Percentiles rank a stretch among this genome's conserved stretches.
These are phyloP conservation scores for Poliocrania exsul DNA, from an alignment of 2,797 vertebrate species.

Conservation along the genomic window DNA sequence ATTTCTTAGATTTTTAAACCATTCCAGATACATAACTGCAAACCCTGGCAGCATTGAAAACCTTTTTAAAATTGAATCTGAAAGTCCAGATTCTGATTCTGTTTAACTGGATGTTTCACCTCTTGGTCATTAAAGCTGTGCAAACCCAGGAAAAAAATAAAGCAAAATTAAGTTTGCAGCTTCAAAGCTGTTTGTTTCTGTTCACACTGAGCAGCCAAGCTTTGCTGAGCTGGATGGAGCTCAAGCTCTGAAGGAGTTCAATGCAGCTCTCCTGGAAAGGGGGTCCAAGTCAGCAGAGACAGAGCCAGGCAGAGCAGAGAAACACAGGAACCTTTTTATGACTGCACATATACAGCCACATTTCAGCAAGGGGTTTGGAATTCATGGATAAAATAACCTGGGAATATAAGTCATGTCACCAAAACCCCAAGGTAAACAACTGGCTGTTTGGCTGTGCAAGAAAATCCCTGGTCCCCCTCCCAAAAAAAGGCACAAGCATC, in stretches of 20 bases:
- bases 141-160: conserved; percentile 28
- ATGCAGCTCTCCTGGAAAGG: conserved; percentile 14
- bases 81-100: background rate
- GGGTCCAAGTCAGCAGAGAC: conserved; percentile 14
- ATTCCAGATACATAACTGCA: background rate
- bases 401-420: conserved; percentile 14
- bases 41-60: background rate
- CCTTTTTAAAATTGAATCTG: background rate
- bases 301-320: conserved; percentile 34
- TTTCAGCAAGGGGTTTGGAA: background rate
- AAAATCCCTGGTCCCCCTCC: background rate
- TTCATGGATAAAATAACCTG: background rate
- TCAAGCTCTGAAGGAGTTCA: conserved; percentile 1
- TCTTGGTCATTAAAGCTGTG: background rate
- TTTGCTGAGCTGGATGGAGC: conserved; percentile 30
- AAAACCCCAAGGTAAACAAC: conserved; percentile 31
- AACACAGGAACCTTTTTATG: conserved; percentile 45
- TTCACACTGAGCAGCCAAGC: conserved; percentile 32
- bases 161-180: conserved; percentile 15
- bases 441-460: background rate
- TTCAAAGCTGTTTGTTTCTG: conserved; percentile 13
- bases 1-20: background rate
- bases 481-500: background rate
- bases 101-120: background rate
- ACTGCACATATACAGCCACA: background rate